A percentile compares a stretch with the other conserved stretches of the same genome.
Conservation (phyloP, 2,113 vertebrate genomes). For the Crocuta crocuta region DNA sequence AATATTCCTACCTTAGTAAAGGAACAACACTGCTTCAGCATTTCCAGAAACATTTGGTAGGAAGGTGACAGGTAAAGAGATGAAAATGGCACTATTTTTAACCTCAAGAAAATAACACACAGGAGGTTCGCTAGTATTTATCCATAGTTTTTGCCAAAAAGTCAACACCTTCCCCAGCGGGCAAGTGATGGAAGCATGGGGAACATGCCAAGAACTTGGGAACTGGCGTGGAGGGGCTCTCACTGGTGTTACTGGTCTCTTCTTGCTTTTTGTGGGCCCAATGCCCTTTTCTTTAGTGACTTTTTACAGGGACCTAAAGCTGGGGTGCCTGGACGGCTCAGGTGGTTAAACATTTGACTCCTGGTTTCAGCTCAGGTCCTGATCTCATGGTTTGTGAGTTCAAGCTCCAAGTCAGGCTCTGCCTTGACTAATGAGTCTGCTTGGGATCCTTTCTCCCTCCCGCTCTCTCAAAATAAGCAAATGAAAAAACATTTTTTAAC, state of each 20-base stretch:
- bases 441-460: too few relatives aligned
- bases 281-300: background rate
- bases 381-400: too few relatives aligned
- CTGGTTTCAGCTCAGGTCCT: too few relatives aligned
- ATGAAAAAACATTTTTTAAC: too few relatives aligned
- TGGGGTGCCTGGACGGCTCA: background rate
- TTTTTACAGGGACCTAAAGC: background rate
- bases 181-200: background rate
- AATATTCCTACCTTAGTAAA: slow-evolving; percentile 14
- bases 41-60: background rate
- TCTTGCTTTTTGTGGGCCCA: background rate
- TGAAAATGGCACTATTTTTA: background rate
- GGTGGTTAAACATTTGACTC: too few relatives aligned
- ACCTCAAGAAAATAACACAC: slow-evolving; percentile 14
- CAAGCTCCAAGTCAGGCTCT: too few relatives aligned
- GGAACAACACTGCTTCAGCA: background rate
- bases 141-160: background rate
- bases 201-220: background rate
- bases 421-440: too few relatives aligned
- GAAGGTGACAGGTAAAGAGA: slow-evolving; percentile 16
- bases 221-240: background rate
- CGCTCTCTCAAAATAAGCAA: too few relatives aligned
- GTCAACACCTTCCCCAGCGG: background rate
- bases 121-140: background rate
- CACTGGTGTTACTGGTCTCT: background rate